phyloP scores from a whole-genome alignment of 2,888 invertebrate genomes.

The Dorcus hopei region DNA sequence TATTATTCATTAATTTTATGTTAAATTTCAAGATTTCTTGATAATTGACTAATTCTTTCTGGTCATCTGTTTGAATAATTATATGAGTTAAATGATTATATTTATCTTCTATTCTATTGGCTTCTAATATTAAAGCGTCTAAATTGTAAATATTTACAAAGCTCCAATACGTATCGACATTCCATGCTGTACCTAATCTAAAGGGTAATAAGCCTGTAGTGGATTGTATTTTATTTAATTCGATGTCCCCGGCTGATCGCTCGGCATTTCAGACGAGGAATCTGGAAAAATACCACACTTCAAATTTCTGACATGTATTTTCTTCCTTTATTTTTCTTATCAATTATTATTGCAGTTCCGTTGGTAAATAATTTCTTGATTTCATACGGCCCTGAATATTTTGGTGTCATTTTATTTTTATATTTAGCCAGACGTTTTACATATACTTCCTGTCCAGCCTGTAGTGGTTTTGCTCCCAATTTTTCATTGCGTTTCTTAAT shows the following conservation, averaged over 20 bases:
- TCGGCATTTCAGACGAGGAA: not conserved
- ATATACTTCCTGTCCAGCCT: too few species aligned
- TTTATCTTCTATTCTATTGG: not conserved
- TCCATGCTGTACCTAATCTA: not conserved
- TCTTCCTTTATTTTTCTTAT: too few species aligned
- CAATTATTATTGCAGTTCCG: too few species aligned
- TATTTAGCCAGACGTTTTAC: too few species aligned
- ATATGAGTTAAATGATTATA: not conserved
- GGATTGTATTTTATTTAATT: not conserved
- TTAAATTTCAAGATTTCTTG: slow-evolving; percentile 4
- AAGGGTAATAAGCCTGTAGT: not conserved
- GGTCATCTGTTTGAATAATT: not conserved
- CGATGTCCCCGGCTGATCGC: not conserved
- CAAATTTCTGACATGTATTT: too few species aligned
- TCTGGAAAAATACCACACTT: not conserved
- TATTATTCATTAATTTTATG: slow-evolving; percentile 1
- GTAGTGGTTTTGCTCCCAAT: too few species aligned
- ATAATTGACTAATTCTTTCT: slow-evolving; percentile 7
- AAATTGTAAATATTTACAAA: too few species aligned
- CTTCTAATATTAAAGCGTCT: not conserved
- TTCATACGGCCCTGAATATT: too few species aligned
- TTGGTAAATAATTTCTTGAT: too few species aligned
- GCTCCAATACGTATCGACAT: not conserved
- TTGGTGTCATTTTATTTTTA: too few species aligned
- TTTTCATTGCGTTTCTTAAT: too few species aligned